phyloP scores from a whole-genome alignment of 2,888 invertebrate species.

The Callimorpha dominula region DNA sequence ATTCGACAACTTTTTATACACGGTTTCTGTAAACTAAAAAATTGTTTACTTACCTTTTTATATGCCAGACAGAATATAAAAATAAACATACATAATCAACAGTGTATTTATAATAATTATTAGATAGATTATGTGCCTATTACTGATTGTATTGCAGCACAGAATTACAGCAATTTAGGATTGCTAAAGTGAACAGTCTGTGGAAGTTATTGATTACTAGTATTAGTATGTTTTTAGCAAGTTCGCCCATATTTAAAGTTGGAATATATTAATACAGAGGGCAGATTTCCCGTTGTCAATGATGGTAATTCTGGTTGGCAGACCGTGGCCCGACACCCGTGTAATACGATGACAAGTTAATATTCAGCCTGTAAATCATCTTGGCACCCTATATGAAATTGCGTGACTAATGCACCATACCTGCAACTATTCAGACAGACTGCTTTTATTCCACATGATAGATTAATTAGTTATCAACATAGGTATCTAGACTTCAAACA shows the following conservation, averaged over 20 bases:
- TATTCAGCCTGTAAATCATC: constrained; percentile 43
- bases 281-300: constrained; percentile 29
- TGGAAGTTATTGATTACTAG: background rate
- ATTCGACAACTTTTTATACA: background rate
- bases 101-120: background rate
- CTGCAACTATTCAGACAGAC: constrained; percentile 24
- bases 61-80: background rate
- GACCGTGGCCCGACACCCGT: constrained; percentile 54
- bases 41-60: background rate
- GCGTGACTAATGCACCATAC: constrained; percentile 42
- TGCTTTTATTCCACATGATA: constrained; percentile 36
- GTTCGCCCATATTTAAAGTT: background rate
- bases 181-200: background rate
- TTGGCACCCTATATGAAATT: constrained; percentile 35
- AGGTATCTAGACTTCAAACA: background rate
- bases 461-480: constrained; percentile 30
- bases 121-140: background rate
- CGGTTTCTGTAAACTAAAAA: background rate
- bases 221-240: background rate
- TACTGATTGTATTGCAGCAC: too few relatives aligned
- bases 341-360: constrained; percentile 58
- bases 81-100: background rate
- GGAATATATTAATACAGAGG: constrained; percentile 4
- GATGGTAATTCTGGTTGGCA: constrained; percentile 44
- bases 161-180: background rate